phyloP scores from a whole-genome alignment of 2,888 invertebrate species.

The Eucera pruinosa region DNA sequence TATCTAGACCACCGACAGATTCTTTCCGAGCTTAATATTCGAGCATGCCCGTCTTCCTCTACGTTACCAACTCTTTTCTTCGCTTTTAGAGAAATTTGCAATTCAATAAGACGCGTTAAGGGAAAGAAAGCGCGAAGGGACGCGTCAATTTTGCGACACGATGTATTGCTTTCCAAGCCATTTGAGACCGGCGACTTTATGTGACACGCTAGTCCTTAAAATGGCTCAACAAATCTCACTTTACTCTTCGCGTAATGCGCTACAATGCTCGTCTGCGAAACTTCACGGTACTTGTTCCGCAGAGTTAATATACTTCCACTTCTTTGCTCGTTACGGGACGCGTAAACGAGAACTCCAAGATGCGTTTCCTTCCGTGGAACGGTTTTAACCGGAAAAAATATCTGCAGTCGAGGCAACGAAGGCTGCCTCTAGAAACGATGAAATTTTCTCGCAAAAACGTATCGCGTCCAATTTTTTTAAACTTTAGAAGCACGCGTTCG shows the following conservation, averaged over 20 bases:
- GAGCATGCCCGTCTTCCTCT: background rate
- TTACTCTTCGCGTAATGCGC: constrained; percentile 38
- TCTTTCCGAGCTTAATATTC: constrained; percentile 9
- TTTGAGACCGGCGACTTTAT: constrained; percentile 32
- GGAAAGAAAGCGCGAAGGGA: background rate
- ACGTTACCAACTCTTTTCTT: background rate
- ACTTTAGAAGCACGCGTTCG: too few relatives aligned
- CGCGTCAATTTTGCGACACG: constrained; percentile 18
- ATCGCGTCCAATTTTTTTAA: too few relatives aligned
- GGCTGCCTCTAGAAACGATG: background rate
- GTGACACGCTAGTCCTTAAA: constrained; percentile 14
- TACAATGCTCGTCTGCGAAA: constrained; percentile 21
- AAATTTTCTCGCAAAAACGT: too few relatives aligned
- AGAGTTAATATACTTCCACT: constrained; percentile 45
- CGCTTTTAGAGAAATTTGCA: background rate
- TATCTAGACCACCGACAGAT: background rate
- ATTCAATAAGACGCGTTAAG: background rate
- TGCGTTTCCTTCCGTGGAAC: constrained; percentile 20
- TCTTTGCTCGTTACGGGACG: constrained; percentile 23
- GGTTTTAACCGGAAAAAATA: constrained; percentile 5
- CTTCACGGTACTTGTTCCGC: constrained; percentile 35
- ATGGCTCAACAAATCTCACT: constrained; percentile 61
- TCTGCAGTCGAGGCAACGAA: background rate
- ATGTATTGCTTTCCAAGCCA: constrained; percentile 25
- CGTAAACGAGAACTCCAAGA: constrained; percentile 31